Evolutionary conservation across 2,113 vertebrate species (phyloP), one percentile per base, ranked within the genome.

Genomic region (Lanius ludovicianus): DNA sequence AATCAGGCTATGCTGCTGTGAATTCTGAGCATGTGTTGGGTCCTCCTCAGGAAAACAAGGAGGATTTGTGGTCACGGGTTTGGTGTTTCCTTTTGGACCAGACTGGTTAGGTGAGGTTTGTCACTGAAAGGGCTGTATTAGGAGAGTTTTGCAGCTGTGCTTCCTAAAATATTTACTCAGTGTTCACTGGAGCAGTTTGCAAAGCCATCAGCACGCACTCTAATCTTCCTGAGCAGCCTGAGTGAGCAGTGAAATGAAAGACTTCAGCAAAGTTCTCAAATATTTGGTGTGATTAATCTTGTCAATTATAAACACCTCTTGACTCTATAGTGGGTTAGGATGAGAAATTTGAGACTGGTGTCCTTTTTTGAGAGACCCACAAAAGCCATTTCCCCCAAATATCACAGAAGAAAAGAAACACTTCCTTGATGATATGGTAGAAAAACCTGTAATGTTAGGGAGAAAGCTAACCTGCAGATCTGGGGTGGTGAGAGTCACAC

Each of bases 211-310:
- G 88, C 90, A 94, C 82, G 87, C 65, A 5, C 70, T 82, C 42
- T 95, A 87, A 95, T 96, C 95, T 95, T 96, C 80, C 83, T 50
- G 86, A 96, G 80, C 85, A 93, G 92, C 92, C 90, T 56, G 90
- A 93, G 84, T 21, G 89, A 96, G 59, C 96, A 95, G 65, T 28
- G 50, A 94, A 94, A 96, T 95, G 89, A 93, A 90, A 95, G 92
- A 94, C 77, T 91, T 69, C 13, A 41, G 69, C 63, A 25, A 85
- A 95, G 77, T 63, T 73, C 87, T 94, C 92, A 80, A 95, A 85
- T 55, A 95, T 65, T 50, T 68, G 59, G 28, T 39, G 84, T 95
- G 92, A 96, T 92, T 96, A 89, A 94, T 91, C 87, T 96, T 70
- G 53, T 85, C 77, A 87, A 63, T 84, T 85, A 47, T 77, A 93